Evolutionary conservation across 2,888 invertebrate genomes (phyloP), one percentile per base, ranked within the genome.

Genomic region (Eupithecia abbreviata): DNA sequence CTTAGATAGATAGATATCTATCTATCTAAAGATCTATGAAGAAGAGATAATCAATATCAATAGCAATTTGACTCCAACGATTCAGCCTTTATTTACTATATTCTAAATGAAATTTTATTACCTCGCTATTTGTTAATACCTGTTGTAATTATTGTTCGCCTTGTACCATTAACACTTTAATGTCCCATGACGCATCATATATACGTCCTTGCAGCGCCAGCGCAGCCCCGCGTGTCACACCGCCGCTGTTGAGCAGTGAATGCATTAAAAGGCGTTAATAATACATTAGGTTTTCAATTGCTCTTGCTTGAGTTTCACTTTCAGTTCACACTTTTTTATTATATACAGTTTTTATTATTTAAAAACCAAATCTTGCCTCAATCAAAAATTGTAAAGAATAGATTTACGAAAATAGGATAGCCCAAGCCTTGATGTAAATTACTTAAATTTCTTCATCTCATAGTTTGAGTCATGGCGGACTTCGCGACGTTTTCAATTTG

Each of bases 21-120:
- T 30, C 30, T 30, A 30, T 30, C 30, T 30, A 30, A 30, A 30
- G 30, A 30, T 30, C 30, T 30, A 30, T 30, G 30, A 30, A 30
- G 30, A 30, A 30, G 30, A 30, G 30, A 30, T 30, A 30, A 30
- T 49, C 49, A 49, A 4, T 4, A 13, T 49, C 13, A 13, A 49
- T 49, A 49, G 4, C 49, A 4, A 49, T 49, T 49, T 15, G 49
- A 49, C 15, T 49, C 76, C 80, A 77, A 77, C 77, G 30, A 30
- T 79, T 77, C 79, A 80, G 79, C 80, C 80, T 80, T 79, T 80
- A 79, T 80, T 79, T 80, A 79, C 78, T 75, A 74, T 45, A 73
- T 79, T 73, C 4, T 69, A 72, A 80, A 78, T 79, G 78, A 81
- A 80, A 77, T 75, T 62, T 68, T 47, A 58, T 41, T 73, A 71